A percentile compares a stretch with the other conserved stretches of the same genome.
These are phyloP conservation scores for Tenthredo amoena DNA, from an alignment of 2,888 invertebrate genomes.

Conservation along the genomic window DNA sequence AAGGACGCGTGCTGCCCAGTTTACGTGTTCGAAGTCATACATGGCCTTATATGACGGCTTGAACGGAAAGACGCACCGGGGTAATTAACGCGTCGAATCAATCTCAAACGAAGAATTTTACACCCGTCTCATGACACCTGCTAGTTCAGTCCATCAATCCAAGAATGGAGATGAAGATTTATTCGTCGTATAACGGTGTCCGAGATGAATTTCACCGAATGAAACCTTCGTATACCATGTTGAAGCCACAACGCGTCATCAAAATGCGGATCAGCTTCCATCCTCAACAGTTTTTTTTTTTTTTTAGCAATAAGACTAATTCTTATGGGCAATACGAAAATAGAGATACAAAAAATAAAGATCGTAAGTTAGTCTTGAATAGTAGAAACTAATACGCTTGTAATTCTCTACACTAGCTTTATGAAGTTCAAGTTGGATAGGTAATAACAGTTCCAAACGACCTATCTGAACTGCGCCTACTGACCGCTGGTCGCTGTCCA, in stretches of 20 bases:
- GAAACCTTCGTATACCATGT: not conserved
- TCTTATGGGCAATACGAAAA: not conserved
- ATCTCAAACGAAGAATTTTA: conserved; percentile 47
- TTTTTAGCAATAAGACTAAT: not conserved
- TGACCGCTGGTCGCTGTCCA: conserved; percentile 53
- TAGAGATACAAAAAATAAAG: not conserved
- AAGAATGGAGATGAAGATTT: conserved; percentile 30
- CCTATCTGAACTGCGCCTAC: conserved; percentile 54
- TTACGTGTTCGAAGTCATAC: conserved; percentile 18
- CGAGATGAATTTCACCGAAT: conserved; percentile 33
- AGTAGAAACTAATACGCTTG: not conserved
- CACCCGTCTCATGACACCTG: conserved; percentile 35
- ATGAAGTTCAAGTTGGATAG: conserved; percentile 28
- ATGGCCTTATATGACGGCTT: conserved; percentile 16
- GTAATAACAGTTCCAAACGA: conserved; percentile 35
- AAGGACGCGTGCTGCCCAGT: conserved; percentile 38
- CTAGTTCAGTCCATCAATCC: conserved; percentile 22
- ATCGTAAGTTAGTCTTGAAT: not conserved
- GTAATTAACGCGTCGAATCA: conserved; percentile 49
- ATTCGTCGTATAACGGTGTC: conserved; percentile 29
- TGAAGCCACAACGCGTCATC: not conserved
- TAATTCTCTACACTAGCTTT: not conserved
- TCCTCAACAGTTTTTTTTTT: not conserved
- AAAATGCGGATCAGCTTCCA: not conserved
- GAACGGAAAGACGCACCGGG: conserved; percentile 17